Evolutionary conservation across 2,797 vertebrate species (phyloP).

Genomic region (Pseudochromis fuscus): DNA sequence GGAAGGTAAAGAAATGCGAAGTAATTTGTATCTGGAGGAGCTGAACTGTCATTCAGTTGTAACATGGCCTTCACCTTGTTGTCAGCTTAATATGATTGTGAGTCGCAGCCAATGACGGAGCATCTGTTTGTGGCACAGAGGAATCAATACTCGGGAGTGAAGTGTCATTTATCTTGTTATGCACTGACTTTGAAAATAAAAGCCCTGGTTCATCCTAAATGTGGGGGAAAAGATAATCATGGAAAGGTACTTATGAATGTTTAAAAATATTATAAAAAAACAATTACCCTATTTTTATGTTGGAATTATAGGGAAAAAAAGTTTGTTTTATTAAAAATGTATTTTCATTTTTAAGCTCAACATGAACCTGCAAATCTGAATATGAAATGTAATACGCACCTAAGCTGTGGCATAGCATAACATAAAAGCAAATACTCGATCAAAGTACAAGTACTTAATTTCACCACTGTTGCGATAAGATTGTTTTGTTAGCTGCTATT

Average conservation of each 20-base stretch:
- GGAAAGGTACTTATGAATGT: neutral
- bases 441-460: too few relatives aligned
- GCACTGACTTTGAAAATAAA: conserved; percentile 61
- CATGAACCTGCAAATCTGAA: neutral
- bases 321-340: too few relatives aligned
- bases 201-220: conserved; percentile 41
- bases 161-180: conserved; percentile 66
- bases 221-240: conserved; percentile 38
- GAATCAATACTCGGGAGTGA: conserved; percentile 71
- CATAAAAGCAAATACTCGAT: neutral
- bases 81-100: conserved; percentile 72
- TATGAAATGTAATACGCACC: neutral
- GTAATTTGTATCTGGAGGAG: conserved; percentile 59
- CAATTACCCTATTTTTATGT: too few relatives aligned
- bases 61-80: conserved; percentile 75
- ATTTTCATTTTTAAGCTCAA: neutral
- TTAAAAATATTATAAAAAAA: too few relatives aligned
- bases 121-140: conserved; percentile 68
- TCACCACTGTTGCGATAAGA: neutral
- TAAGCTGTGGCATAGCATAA: neutral
- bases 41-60: conserved; percentile 59
- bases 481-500: neutral
- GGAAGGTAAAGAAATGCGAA: conserved; percentile 41
- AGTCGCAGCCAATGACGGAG: conserved; percentile 70
- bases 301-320: too few relatives aligned